phyloP scores from a whole-genome alignment of 2,113 vertebrate species.

The Meriones unguiculatus region DNA sequence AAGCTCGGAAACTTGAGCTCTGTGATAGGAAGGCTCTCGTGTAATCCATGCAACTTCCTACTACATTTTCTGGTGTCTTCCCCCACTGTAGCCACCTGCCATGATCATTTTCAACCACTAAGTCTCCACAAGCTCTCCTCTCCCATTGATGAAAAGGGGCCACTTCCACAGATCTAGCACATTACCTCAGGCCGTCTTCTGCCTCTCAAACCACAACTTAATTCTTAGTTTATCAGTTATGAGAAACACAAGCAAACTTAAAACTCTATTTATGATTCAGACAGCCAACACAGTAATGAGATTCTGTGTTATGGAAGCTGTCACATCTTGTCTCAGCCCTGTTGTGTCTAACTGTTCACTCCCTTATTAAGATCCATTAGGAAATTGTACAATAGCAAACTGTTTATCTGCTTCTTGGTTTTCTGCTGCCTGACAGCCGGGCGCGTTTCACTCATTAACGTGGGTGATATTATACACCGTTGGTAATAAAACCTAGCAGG shows the following conservation, averaged over 20 bases:
- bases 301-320: constrained; percentile 74
- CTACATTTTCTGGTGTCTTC: rapidly evolving
- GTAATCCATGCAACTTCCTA: background rate
- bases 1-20: constrained; percentile 22
- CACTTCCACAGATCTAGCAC: background rate
- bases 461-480: background rate
- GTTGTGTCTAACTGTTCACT: constrained; percentile 75
- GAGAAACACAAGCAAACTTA: constrained; percentile 72
- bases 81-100: background rate
- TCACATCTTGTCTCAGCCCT: constrained; percentile 75
- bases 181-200: background rate
- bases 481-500: constrained; percentile 50
- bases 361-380: constrained; percentile 78
- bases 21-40: background rate
- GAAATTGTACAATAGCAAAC: constrained; percentile 69
- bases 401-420: constrained; percentile 65
- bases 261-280: constrained; percentile 72
- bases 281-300: constrained; percentile 73
- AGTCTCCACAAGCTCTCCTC: background rate
- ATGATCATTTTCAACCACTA: background rate
- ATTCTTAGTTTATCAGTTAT: constrained; percentile 68
- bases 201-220: constrained; percentile 55
- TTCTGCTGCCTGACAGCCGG: constrained; percentile 52
- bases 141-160: background rate
- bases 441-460: constrained; percentile 69